These are phyloP conservation scores for Triops cancriformis DNA, from an alignment of 1,140 invertebrate genomes.

Conservation along the genomic window DNA sequence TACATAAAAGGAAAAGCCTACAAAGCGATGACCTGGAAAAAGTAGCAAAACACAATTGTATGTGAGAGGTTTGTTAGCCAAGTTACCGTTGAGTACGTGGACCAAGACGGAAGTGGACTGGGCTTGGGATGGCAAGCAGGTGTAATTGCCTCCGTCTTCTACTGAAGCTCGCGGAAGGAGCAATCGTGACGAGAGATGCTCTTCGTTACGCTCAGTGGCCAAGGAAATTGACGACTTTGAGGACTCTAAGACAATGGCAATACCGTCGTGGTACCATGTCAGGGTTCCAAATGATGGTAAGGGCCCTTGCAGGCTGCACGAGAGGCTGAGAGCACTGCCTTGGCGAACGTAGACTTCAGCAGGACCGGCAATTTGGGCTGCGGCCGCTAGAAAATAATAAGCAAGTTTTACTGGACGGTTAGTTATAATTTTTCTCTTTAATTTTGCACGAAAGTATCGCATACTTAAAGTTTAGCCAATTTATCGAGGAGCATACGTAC, in stretches of 20 bases:
- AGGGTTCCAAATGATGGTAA: constrained; percentile 19
- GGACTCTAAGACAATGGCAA: constrained; percentile 15
- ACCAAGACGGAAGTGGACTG: constrained; percentile 36
- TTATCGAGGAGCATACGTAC: too few species aligned
- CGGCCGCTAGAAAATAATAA: constrained; percentile 16
- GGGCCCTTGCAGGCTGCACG: constrained; percentile 11
- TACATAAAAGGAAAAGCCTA: not conserved
- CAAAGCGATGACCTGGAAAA: not conserved
- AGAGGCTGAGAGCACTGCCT: constrained; percentile 21
- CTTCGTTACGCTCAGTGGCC: constrained; percentile 82
- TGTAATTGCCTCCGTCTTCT: constrained; percentile 62
- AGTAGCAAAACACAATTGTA: not conserved
- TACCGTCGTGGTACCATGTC: constrained; percentile 25
- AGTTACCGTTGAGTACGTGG: constrained; percentile 37
- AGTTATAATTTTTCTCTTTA: not conserved
- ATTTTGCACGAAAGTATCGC: too few species aligned
- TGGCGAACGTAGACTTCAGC: constrained; percentile 25
- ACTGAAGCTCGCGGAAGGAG: constrained; percentile 75
- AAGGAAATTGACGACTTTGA: constrained; percentile 50
- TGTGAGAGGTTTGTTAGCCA: not conserved
- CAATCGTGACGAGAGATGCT: constrained; percentile 78
- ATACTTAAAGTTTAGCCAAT: too few species aligned
- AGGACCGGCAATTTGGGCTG: constrained; percentile 24
- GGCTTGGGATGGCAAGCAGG: constrained; percentile 37
- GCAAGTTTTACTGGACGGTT: not conserved